Evolutionary conservation across 2,113 vertebrate species (phyloP), one percentile per base, ranked within the genome.

Genomic region (Plecturocebus donacophilus): DNA sequence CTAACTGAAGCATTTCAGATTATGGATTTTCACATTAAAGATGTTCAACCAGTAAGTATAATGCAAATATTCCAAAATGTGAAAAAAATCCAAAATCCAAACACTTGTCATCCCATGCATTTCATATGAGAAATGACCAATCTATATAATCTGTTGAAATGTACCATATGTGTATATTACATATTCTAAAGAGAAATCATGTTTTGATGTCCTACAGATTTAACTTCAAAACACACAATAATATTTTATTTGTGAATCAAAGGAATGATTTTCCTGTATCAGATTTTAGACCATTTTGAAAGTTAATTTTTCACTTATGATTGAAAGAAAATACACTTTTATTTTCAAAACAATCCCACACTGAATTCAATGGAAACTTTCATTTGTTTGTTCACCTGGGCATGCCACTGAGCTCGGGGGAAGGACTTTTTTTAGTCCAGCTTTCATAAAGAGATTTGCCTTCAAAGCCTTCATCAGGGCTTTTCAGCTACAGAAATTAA

Each of bases 361-460:
- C 6, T 88, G 54, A 38, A 17, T 89, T 92, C 1, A 4, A 9
- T 1, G 83, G 56, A 45, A 73, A 35, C 32, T 20, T 64, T 85
- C 42, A 0, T 75, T 93, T 89, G 5, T 38, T 42, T 52, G 93
- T 94, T 98, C 96, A 99, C 99, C 99, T 99, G 81, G 99, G 99
- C 8, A 98, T 98, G 0, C 99, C 99, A 40, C 98, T 98, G 88
- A 99, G 85, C 90, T 98, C 98, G 0, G 32, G 94, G 27, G 98
- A 99, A 93, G 98, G 75, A 98, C 99, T 99, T 96, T 99, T 99
- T 95, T 99, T 98, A 87, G 99, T 99, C 99, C 99, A 99, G 96
- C 99, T 99, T 77, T 99, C 99, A 93, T 99, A 99, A 47, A 99
- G 99, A 97, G 99, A 99, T 97, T 99, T 98, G n/a, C 98, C 99